Conservation (phyloP, 1,140 invertebrate species). For the Diplogasteroides magnus region DNA sequence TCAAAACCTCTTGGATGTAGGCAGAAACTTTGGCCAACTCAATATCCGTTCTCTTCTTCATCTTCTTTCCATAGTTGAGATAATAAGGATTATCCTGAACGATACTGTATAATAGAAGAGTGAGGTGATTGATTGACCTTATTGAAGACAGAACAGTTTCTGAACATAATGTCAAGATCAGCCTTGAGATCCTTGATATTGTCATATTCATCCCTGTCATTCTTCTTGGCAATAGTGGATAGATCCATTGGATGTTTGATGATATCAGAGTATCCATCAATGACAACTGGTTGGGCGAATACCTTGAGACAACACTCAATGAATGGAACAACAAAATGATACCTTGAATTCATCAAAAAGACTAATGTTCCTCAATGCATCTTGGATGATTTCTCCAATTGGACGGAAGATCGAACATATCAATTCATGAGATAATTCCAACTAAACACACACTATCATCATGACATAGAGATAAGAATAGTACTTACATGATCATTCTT, state of each 20-base stretch:
- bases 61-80: too few relatives aligned
- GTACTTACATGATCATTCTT: constrained; percentile 5
- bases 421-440: background rate
- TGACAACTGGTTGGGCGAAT: constrained; percentile 1
- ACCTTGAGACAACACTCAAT: background rate
- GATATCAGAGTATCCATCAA: constrained; percentile 1
- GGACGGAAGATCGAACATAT: background rate
- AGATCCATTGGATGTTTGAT: constrained; percentile 20
- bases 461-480: constrained; percentile 1
- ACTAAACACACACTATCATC: background rate
- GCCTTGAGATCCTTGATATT: constrained; percentile 4
- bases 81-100: too few relatives aligned
- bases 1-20: too few relatives aligned
- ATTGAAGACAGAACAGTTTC: constrained; percentile 13
- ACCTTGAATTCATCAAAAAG: constrained; percentile 1
- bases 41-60: too few relatives aligned
- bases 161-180: constrained; percentile 12
- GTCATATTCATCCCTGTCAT: constrained; percentile 1
- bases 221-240: constrained; percentile 6
- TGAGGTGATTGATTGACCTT: constrained; percentile 2
- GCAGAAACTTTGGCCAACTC: too few relatives aligned
- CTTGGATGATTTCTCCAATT: background rate
- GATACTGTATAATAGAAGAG: too few relatives aligned
- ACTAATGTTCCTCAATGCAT: background rate
- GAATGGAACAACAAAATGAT: background rate